Evolutionary conservation across 2,113 vertebrate species (phyloP).

Genomic region (Furnarius figulus): DNA sequence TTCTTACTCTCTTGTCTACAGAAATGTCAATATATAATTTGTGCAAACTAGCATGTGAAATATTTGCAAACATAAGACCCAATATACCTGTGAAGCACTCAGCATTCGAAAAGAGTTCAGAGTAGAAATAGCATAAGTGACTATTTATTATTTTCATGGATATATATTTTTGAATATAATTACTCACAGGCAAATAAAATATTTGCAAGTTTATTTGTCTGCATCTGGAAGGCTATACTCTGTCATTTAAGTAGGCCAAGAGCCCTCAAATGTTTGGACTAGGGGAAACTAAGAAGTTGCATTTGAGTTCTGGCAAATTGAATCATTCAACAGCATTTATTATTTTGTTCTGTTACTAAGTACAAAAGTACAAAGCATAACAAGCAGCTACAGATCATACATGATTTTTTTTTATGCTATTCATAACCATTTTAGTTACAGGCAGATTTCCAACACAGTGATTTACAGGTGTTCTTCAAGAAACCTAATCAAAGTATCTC

Average conservation of each 20-base stretch:
- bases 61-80: neutral
- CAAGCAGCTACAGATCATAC: slow-evolving; percentile 5
- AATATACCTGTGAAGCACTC: neutral
- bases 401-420: slow-evolving; percentile 55
- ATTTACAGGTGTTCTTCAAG: slow-evolving; percentile 60
- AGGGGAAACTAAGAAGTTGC: neutral
- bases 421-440: slow-evolving; percentile 48
- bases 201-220: neutral
- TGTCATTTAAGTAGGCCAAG: neutral
- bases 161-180: neutral
- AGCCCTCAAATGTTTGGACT: neutral
- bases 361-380: neutral
- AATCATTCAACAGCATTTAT: neutral
- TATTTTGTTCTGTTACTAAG: slow-evolving; percentile 31
- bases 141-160: neutral
- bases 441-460: slow-evolving; percentile 50
- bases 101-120: neutral
- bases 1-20: neutral
- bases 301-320: neutral
- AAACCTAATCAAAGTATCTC: slow-evolving; percentile 58
- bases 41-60: neutral
- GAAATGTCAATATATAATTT: neutral
- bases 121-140: neutral
- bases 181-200: neutral
- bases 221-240: neutral